Base-by-base conservation (phyloP, 2,888 invertebrate genomes). In the Cerceris rybyensis region DNA sequence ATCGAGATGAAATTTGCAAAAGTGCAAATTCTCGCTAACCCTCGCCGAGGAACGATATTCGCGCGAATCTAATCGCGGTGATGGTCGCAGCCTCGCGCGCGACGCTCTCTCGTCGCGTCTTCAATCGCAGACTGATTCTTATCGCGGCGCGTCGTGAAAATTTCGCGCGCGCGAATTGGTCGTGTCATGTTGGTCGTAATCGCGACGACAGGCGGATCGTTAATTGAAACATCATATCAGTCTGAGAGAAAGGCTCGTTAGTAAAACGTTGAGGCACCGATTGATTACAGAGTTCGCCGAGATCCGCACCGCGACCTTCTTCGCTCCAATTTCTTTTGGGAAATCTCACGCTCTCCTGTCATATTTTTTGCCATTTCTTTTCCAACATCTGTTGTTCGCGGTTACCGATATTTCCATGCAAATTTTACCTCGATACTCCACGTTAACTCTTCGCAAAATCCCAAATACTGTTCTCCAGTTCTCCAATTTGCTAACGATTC, bases 191-290 rank as follows among this genome's bases (percentile, higher is more conserved):
- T 8, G 43, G 2, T 46, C 39, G 42, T 14, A n/a, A 42, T 14
- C 4, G 59, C 50, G 39, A 65, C 46, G 70, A 54, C 60, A 14
- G 54, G 54, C 17, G 46, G 43, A 65, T 64, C 58, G 41, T 74
- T 70, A 64, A 17, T 70, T 66, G 46, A 68, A 80, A 57, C 28
- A 64, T 79, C 82, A 57, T 16, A 64, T 79, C 82, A 72, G 75
- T 79, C 75, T 69, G 74, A 65, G 46, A 43, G 69, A 58, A 81
- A 78, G 76, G 76, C 71, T 81, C 71, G 75, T 82, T 75, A 72
- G 43, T 70, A 58, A 69, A 79, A 82, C 79, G 70, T 63, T 75
- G 66, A 72, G 76, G 79, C 76, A 80, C 75, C 72, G 76, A 72
- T 78, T 50, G 55, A 42, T 73, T 74, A 58, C 17, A 58, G 68